Conservation (phyloP, 2,888 invertebrate species). For the Euplagia quadripunctaria region DNA sequence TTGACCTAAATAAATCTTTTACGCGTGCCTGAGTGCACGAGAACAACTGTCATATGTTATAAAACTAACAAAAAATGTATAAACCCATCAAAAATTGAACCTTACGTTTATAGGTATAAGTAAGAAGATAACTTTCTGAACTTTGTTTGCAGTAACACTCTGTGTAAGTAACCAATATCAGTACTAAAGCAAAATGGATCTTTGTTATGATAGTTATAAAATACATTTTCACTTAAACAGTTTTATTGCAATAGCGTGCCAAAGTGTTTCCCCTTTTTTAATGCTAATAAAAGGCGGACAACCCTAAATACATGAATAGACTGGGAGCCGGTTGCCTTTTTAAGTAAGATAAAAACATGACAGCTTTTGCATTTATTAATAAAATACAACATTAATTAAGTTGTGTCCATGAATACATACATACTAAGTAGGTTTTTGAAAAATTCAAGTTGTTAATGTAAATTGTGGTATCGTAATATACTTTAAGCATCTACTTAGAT, state of each 20-base stretch:
- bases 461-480: not conserved
- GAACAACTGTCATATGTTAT: slow-evolving; percentile 34
- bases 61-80: not conserved
- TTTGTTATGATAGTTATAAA: not conserved
- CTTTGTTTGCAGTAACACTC: not conserved
- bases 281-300: slow-evolving; percentile 66
- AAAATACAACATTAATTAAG: slow-evolving; percentile 4
- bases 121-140: not conserved
- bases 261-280: slow-evolving; percentile 67
- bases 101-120: not conserved
- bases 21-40: slow-evolving; percentile 39
- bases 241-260: slow-evolving; percentile 5
- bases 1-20: slow-evolving; percentile 69
- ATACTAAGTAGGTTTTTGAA: slow-evolving; percentile 8
- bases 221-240: too few relatives aligned
- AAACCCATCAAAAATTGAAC: slow-evolving; percentile 7
- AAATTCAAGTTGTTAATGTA: not conserved
- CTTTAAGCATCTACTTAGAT: not conserved
- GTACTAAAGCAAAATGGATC: slow-evolving; percentile 7
- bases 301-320: slow-evolving; percentile 48
- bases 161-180: not conserved
- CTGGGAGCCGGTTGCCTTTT: slow-evolving; percentile 32
- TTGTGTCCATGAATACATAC: slow-evolving; percentile 12
- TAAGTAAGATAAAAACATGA: slow-evolving; percentile 5
- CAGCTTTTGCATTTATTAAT: slow-evolving; percentile 1